Conservation (phyloP, 2,113 vertebrate genomes). For the Antennarius striatus region DNA sequence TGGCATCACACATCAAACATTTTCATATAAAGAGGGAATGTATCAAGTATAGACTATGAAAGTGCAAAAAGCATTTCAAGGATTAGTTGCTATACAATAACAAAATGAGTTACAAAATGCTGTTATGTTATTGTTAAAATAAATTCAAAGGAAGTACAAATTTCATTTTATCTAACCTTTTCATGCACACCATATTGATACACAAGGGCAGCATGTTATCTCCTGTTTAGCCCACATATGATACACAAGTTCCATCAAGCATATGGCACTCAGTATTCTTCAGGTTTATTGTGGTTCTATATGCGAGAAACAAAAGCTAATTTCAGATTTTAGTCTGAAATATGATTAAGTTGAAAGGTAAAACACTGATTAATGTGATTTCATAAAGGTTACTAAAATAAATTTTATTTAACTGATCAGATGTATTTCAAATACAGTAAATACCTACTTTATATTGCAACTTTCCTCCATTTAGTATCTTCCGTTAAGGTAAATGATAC, state of each 20-base stretch:
- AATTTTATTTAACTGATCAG: constrained; percentile 31
- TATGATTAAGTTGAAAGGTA: constrained; percentile 30
- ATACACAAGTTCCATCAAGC: constrained; percentile 71
- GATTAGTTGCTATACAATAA: constrained; percentile 95
- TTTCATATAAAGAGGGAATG: constrained; percentile 97
- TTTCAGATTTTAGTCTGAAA: constrained; percentile 67
- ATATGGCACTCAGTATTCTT: constrained; percentile 69
- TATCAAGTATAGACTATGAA: constrained; percentile 99
- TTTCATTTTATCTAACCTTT: constrained; percentile 74
- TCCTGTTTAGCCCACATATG: constrained; percentile 71
- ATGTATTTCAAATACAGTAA: constrained; percentile 51
- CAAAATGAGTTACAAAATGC: constrained; percentile 95
- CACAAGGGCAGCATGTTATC: constrained; percentile 74
- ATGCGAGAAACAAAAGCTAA: constrained; percentile 20
- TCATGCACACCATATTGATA: constrained; percentile 83
- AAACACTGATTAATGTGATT: constrained; percentile 42
- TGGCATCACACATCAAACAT: constrained; percentile 94
- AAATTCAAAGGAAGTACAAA: constrained; percentile 84
- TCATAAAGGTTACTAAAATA: constrained; percentile 37
- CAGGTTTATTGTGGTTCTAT: constrained; percentile 42
- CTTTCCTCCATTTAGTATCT: constrained; percentile 57
- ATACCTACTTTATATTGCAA: constrained; percentile 62
- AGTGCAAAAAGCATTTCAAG: constrained; percentile 99
- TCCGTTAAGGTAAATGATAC: constrained; percentile 26
- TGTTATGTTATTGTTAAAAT: constrained; percentile 80